A percentile compares a stretch with the other conserved stretches of the same genome.
phyloP scores from a whole-genome alignment of 1,140 invertebrate genomes.

The Copidosoma floridanum region DNA sequence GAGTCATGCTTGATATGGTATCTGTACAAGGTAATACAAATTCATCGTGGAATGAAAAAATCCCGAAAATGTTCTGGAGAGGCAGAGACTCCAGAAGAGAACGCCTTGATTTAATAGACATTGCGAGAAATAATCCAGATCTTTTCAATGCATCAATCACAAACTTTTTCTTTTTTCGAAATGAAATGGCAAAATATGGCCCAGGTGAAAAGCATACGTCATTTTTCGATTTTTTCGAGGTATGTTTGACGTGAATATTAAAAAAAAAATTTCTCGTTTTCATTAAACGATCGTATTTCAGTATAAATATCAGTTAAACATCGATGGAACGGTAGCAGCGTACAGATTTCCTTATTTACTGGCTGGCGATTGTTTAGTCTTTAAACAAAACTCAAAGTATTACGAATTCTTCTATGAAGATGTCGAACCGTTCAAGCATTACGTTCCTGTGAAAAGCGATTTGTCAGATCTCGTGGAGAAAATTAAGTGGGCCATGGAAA shows the following conservation, averaged over 20 bases:
- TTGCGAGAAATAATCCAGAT: slow-evolving; percentile 74
- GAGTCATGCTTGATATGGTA: slow-evolving; percentile 84
- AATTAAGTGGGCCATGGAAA: slow-evolving; percentile 75
- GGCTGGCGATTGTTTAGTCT: slow-evolving; percentile 79
- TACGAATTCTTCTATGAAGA: slow-evolving; percentile 92
- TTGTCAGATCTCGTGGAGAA: slow-evolving; percentile 79
- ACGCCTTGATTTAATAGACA: slow-evolving; percentile 78
- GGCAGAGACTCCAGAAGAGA: slow-evolving; percentile 86
- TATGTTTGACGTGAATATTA: no score
- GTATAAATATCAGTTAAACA: slow-evolving; percentile 94
- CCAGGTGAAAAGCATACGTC: slow-evolving; percentile 80
- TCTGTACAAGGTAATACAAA: slow-evolving; percentile 82
- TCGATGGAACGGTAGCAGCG: slow-evolving; percentile 95
- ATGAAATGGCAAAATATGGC: slow-evolving; percentile 83
- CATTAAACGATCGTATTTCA: slow-evolving; percentile 53
- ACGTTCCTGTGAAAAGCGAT: slow-evolving; percentile 77
- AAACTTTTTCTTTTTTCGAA: slow-evolving; percentile 93
- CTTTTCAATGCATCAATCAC: slow-evolving; percentile 90
- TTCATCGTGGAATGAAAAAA: slow-evolving; percentile 73
- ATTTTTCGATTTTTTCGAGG: slow-evolving; percentile 95
- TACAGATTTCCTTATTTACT: slow-evolving; percentile 92
- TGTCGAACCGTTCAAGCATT: slow-evolving; percentile 77
- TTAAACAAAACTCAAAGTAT: slow-evolving; percentile 91
- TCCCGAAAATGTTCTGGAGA: slow-evolving; percentile 82
- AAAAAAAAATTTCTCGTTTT: no score